Evolutionary conservation across 2,113 vertebrate genomes (phyloP), one percentile per base, ranked within the genome.

Genomic region (Pongo abelii): DNA sequence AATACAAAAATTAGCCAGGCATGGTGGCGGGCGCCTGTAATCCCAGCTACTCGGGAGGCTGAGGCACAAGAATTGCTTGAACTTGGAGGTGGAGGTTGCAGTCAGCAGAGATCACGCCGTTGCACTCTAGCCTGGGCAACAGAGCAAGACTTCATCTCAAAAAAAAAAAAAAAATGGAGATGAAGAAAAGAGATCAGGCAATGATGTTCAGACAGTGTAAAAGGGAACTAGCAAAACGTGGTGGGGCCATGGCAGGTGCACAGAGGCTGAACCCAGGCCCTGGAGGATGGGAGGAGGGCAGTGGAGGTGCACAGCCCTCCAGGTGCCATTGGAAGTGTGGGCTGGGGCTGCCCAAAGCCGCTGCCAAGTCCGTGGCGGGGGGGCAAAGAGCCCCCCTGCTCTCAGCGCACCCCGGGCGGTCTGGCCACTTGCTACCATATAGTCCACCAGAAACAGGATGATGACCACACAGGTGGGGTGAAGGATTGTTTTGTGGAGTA

Each of bases 401-500:
- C 5, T 59, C 1, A 3, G 25, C 4, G 1, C 10, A 14, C 8
- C 32, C 22, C 7, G 16, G 38, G 1, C 10, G 17, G 5, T 40
- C 40, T 12, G 87, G 17, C 43, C 22, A 6, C 80, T 4, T 32
- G 43, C 40, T n/a, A 5, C 72, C 70, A 43, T 13, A n/a, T 7
- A 8, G 55, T 17, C 18, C 14, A 70, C 30, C 69, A 35, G 25
- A 38, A 35, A 52, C 30, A 72, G n/a, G 75, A 48, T 4, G 2
- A 30, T 46, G 46, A 43, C 64, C n/a, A 2, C 22, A 13, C 61
- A 77, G 97, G 97, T 93, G 98, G 97, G 95, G 83, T 93, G 96
- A 93, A 95, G 91, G 95, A 84, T 95, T 91, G 69, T 94, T 92
- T 86, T 86, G 80, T 27, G 89, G 94, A 61, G 85, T 95, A 95